Conservation (phyloP, 2,113 vertebrate species). For the Struthio camelus region DNA sequence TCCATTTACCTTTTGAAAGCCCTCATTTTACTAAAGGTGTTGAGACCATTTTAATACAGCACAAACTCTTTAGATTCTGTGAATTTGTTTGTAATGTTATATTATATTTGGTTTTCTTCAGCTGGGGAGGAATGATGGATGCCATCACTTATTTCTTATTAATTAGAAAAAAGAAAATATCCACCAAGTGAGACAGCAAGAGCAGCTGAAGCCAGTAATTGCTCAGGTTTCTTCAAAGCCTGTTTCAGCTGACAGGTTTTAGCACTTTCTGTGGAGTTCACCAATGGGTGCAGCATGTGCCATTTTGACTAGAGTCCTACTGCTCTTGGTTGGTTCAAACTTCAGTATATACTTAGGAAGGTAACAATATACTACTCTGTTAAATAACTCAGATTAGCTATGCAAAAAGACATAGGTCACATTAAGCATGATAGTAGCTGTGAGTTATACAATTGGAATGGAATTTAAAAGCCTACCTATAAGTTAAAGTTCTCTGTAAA, state of each 20-base stretch:
- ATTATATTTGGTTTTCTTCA: background rate
- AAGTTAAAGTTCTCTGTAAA: no score
- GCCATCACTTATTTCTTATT: background rate
- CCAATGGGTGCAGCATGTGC: background rate
- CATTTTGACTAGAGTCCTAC: background rate
- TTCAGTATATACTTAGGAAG: no score
- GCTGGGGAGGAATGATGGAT: background rate
- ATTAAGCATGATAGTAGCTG: no score
- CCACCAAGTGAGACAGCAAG: background rate
- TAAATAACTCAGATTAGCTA: no score
- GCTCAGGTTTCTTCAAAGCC: background rate
- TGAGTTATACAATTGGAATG: no score
- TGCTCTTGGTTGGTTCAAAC: background rate
- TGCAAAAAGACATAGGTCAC: no score
- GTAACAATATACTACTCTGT: no score
- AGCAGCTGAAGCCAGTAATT: background rate
- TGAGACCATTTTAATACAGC: background rate
- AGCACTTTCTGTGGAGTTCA: background rate
- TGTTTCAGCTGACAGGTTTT: background rate
- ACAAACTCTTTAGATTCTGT: background rate
- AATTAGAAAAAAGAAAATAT: background rate
- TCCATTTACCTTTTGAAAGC: background rate
- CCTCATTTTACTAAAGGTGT: background rate
- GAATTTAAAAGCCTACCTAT: no score
- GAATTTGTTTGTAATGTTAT: background rate